phyloP scores from a whole-genome alignment of 2,888 invertebrate genomes.

The Dynastes tityus region DNA sequence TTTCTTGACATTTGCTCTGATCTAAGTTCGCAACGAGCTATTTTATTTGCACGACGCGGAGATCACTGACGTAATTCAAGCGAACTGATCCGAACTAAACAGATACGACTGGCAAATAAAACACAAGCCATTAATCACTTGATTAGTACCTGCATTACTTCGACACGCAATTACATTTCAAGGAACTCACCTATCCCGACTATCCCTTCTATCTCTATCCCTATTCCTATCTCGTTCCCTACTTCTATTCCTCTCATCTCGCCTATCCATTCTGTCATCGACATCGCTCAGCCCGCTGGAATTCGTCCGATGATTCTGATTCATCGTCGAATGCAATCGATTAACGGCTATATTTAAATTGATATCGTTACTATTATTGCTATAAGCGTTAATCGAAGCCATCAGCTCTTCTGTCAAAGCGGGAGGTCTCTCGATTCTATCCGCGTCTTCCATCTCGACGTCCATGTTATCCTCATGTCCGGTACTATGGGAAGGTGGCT shows the following conservation, averaged over 20 bases:
- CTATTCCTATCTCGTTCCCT: slow-evolving; percentile 66
- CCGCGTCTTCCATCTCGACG: slow-evolving; percentile 80
- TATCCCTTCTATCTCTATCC: slow-evolving; percentile 63
- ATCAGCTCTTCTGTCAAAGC: slow-evolving; percentile 72
- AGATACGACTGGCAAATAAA: too few species aligned
- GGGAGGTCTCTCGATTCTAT: slow-evolving; percentile 63
- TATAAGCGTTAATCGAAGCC: slow-evolving; percentile 62
- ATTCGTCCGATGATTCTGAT: slow-evolving; percentile 49
- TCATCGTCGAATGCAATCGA: slow-evolving; percentile 53
- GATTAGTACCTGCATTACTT: too few species aligned
- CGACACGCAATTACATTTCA: too few species aligned
- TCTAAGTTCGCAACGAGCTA: too few species aligned
- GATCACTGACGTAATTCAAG: too few species aligned
- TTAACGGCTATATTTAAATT: slow-evolving; percentile 56
- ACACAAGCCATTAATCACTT: too few species aligned
- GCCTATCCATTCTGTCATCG: slow-evolving; percentile 59
- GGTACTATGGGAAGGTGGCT: slow-evolving; percentile 62
- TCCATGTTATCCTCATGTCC: slow-evolving; percentile 83
- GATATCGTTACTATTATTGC: slow-evolving; percentile 51
- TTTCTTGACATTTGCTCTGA: too few species aligned
- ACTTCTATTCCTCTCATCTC: slow-evolving; percentile 61
- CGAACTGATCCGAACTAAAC: too few species aligned
- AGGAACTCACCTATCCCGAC: slow-evolving; percentile 57
- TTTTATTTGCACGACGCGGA: too few species aligned
- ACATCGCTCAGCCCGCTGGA: slow-evolving; percentile 56